Evolutionary conservation across 2,797 vertebrate genomes (phyloP).

Genomic region (Sebastes baramenuke): DNA sequence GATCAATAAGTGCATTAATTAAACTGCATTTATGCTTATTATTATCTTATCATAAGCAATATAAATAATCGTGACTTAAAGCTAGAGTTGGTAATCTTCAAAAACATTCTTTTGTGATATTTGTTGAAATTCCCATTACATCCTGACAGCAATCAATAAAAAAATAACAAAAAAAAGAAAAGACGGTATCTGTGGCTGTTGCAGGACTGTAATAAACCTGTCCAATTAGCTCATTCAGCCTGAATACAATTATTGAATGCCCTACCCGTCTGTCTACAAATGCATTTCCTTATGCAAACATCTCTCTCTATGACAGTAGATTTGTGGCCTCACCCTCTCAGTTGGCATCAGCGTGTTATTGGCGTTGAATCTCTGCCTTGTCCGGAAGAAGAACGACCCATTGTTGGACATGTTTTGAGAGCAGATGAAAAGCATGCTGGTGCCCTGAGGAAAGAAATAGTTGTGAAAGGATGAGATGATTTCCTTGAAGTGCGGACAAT

Average conservation of each 20-base stretch:
- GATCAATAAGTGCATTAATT: not conserved
- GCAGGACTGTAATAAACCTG: no score
- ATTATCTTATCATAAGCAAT: not conserved
- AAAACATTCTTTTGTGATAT: no score
- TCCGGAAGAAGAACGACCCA: not conserved
- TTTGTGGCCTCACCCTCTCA: slow-evolving; percentile 15
- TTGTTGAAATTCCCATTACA: no score
- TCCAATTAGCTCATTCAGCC: no score
- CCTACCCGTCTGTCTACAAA: not conserved
- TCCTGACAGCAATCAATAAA: no score
- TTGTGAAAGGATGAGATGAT: not conserved
- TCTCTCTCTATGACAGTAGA: not conserved
- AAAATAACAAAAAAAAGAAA: no score
- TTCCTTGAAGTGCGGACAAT: not conserved
- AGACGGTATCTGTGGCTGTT: no score
- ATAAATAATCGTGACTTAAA: not conserved
- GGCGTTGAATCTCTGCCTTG: fast-evolving
- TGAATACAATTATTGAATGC: no score
- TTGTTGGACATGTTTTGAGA: not conserved
- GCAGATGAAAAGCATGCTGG: slow-evolving; percentile 40
- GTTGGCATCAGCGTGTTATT: fast-evolving
- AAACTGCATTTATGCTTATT: not conserved
- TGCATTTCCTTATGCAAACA: not conserved
- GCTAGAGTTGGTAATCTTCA: no score
- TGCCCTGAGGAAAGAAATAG: slow-evolving; percentile 32